These are phyloP conservation scores for Spialia ferax DNA, from an alignment of 2,888 invertebrate species.

Conservation along the genomic window DNA sequence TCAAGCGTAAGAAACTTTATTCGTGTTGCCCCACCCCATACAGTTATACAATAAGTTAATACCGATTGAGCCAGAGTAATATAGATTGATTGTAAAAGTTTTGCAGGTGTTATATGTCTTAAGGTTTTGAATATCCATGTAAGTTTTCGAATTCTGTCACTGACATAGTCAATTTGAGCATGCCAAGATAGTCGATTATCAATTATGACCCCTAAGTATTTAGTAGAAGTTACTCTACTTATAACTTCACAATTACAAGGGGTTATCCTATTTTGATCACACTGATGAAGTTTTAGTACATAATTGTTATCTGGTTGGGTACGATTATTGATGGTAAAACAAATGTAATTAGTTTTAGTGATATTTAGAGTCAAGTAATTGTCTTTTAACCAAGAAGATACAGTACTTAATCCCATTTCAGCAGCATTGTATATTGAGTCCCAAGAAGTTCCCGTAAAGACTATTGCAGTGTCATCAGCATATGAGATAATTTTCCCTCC, in stretches of 20 bases:
- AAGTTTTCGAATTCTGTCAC: background rate
- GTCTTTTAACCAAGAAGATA: background rate
- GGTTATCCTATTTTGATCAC: background rate
- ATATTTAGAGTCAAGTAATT: background rate
- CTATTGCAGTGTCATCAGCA: background rate
- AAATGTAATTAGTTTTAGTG: background rate
- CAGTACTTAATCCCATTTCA: background rate
- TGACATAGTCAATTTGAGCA: background rate
- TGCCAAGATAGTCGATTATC: background rate
- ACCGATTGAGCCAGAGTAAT: background rate
- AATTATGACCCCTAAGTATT: background rate
- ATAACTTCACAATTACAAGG: background rate
- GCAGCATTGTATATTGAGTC: background rate
- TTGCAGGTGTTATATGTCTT: background rate
- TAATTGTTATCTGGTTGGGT: background rate
- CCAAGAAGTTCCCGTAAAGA: background rate
- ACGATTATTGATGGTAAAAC: background rate
- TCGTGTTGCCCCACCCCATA: too few relatives aligned
- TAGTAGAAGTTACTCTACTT: background rate
- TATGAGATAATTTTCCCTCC: background rate
- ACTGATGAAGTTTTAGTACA: background rate
- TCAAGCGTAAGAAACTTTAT: too few relatives aligned
- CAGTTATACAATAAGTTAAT: background rate
- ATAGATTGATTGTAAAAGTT: background rate
- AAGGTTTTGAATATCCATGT: background rate